Evolutionary conservation across 2,113 vertebrate genomes (phyloP).

Genomic region (Grantiella picta): DNA sequence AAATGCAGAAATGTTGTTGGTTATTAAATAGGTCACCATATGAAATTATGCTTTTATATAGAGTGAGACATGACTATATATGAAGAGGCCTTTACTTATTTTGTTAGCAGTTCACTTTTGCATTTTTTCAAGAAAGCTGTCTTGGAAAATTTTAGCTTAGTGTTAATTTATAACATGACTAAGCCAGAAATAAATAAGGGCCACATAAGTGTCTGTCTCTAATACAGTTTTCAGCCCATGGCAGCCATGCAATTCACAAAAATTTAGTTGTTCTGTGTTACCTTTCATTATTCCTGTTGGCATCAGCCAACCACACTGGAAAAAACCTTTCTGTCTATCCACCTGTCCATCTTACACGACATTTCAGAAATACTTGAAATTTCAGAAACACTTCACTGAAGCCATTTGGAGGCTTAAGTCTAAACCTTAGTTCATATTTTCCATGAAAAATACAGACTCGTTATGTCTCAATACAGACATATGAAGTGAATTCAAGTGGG

Average conservation of each 20-base stretch:
- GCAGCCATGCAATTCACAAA: not conserved
- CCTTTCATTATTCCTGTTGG: not conserved
- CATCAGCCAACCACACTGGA: not conserved
- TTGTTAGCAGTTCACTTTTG: not conserved
- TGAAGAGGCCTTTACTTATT: not conserved
- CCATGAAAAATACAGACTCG: not conserved
- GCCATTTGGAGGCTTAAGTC: not conserved
- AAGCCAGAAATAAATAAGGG: not conserved
- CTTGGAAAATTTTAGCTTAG: not conserved
- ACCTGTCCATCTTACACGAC: not conserved
- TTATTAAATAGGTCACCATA: not conserved
- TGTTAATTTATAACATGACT: not conserved
- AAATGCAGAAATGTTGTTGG: not conserved
- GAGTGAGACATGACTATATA: not conserved
- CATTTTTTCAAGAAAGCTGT: not conserved
- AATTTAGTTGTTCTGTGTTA: not conserved
- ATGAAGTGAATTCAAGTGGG: not conserved
- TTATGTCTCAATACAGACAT: not conserved
- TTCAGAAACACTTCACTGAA: not conserved
- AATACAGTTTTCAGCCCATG: not conserved
- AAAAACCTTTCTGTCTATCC: not conserved
- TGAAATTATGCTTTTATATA: not conserved
- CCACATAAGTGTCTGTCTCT: not conserved
- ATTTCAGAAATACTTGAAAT: not conserved
- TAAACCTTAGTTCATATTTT: not conserved